Base-by-base conservation (phyloP, 2,888 invertebrate species). In the Oscheius sp. region DNA sequence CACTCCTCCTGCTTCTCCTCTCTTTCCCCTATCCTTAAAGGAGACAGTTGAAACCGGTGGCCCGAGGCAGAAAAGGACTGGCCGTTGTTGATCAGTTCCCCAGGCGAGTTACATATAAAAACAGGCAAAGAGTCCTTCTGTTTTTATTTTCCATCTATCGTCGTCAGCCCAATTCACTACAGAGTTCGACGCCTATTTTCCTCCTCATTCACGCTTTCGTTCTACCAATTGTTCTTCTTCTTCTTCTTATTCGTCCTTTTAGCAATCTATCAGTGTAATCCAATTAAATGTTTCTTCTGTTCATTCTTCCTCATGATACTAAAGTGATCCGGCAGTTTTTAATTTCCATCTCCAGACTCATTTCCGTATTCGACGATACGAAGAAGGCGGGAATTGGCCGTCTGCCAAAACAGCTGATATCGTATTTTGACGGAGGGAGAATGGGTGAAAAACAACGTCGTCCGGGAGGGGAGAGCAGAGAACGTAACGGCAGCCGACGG, bases 141-240 rank as follows among this genome's bases (percentile, higher is more conserved):
- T 59, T 59, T 59, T 59, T 59, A 59, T 59, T 59, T 59, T 59
- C 59, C 59, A 59, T 41, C 59, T 44, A 24, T 41, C 57, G 33
- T 54, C 54, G 26, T 51, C 47, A 20, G 4, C 33, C 54, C 54
- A 54, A 54, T 54, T 54, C 54, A 54, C 54, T 20, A 32, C n/a
- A n/a, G n/a, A n/a, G n/a, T n/a, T n/a, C n/a, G n/a, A 3, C 14
- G 36, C 41, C 41, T 14, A 41, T 3, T 41, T 41, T 41, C 41
- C 14, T 36, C 36, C 36, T 41, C 41, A 41, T 41, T 41, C 20
- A 14, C 41, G 14, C 41, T 41, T 47, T 24, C 47, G 20, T 47
- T 36, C 8, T 47, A 47, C 47, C 12, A 47, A 47, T 47, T 12
- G 20, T 36, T 36, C 8, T 6, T 20, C n/a, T n/a, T n/a, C n/a